Evolutionary conservation across 1,140 invertebrate species (phyloP).

Genomic region (Holcopasites calliopsidis): DNA sequence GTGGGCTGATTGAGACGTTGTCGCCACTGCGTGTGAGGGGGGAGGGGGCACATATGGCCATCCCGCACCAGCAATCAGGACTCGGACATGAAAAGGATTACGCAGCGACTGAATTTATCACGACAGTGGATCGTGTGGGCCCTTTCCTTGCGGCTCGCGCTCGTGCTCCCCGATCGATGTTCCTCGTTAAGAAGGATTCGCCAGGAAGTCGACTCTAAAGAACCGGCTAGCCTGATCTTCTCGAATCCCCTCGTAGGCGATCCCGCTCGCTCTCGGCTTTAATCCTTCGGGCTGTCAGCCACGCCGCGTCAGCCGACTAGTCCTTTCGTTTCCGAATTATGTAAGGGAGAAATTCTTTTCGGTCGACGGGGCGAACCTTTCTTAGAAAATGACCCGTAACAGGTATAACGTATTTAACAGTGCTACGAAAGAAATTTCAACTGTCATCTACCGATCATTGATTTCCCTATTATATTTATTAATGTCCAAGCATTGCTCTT

Average conservation of each 20-base stretch:
- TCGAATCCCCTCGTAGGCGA: conserved; percentile 29
- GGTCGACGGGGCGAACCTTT: no score
- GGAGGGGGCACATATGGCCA: conserved; percentile 59
- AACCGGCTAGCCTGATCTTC: conserved; percentile 21
- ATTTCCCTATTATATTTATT: no score
- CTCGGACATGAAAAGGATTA: conserved; percentile 57
- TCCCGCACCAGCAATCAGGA: conserved; percentile 49
- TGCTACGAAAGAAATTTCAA: no score
- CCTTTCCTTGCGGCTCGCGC: neutral
- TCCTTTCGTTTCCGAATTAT: conserved; percentile 43
- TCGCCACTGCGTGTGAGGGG: no score
- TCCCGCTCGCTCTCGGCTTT: conserved; percentile 15
- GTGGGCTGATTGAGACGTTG: conserved; percentile 65
- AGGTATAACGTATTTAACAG: no score
- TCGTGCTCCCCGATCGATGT: conserved; percentile 23
- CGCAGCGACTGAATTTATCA: conserved; percentile 53
- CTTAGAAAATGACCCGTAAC: no score
- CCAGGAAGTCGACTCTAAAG: conserved; percentile 37
- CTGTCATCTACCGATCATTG: neutral
- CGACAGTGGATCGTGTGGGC: conserved; percentile 40
- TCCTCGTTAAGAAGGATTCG: conserved; percentile 49
- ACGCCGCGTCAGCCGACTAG: conserved; percentile 27
- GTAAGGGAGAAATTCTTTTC: neutral
- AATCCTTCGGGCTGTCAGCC: conserved; percentile 42
- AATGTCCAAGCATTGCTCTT: no score